Evolutionary conservation across 2,113 vertebrate species (phyloP), one percentile per base, ranked within the genome.

Genomic region (Meleagris gallopavo): DNA sequence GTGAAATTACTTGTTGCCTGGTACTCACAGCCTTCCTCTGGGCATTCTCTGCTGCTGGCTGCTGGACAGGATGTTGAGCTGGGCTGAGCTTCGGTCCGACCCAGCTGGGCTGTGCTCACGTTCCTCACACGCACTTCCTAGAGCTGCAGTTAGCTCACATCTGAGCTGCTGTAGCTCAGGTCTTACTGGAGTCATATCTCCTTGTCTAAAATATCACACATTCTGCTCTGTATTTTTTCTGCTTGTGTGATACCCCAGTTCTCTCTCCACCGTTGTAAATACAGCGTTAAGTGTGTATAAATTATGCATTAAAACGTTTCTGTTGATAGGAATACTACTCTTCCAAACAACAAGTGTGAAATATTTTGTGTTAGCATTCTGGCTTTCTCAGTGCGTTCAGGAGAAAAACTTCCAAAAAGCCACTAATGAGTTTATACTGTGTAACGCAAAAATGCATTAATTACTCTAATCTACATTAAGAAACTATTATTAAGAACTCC

Each of bases 381-480:
- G 29, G 3, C 61, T 72, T 77, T 75, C 55, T 85, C 48, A 45
- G 1, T 34, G 66, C 30, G 30, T 69, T 97, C 88, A 92, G 90
- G 69, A 88, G 72, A 78, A 70, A 91, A 83, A 88, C 85, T 94
- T 94, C 55, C 32, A 24, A 61, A 82, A 92, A 82, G 73, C 84
- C 94, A 83, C 66, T 67, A 92, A 93, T 87, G 69, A 94, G 58
- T 90, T 96, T 90, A 89, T 76, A 92, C 80, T 88, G 2, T 76
- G 46, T 74, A 88, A 67, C 43, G 88, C 87, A 92, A 86, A 96
- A 82, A 94, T 94, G 74, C 75, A 61, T 50, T 87, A 94, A 85
- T 91, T 96, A 90, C 82, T 96, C 77, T 87, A 80, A 79, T 65
- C 73, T 94, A 78, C 93, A 90, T 92, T 81, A 89, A 77, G 89